Conservation (phyloP, 2,797 vertebrate genomes). For the Rhodeus uyekii region DNA sequence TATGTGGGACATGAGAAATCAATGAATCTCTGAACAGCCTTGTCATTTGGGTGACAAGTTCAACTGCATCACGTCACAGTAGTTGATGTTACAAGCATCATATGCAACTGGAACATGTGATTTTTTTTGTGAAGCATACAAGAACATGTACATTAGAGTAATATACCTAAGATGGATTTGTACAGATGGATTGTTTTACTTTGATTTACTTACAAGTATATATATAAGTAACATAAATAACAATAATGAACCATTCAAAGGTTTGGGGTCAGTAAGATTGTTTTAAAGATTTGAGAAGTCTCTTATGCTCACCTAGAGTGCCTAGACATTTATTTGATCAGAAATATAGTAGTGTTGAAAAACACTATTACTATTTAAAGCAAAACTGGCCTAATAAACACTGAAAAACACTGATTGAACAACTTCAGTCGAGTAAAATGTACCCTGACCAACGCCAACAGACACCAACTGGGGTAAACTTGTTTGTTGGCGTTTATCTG, state of each 20-base stretch:
- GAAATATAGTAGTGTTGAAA: neutral
- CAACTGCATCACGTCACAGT: conserved; percentile 4
- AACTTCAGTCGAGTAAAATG: no score
- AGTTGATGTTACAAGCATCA: neutral
- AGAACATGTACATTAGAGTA: neutral
- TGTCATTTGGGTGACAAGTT: conserved; percentile 31
- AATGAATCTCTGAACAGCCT: conserved; percentile 33
- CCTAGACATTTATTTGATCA: neutral
- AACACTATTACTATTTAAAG: neutral
- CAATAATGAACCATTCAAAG: neutral
- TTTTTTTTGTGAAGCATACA: neutral
- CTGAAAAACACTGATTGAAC: no score
- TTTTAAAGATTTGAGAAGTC: neutral
- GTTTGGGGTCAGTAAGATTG: neutral
- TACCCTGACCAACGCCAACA: no score
- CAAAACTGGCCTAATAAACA: no score
- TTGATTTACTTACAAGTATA: neutral
- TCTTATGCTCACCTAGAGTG: neutral
- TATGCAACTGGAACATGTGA: neutral
- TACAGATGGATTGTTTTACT: no score
- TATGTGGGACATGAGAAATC: conserved; percentile 32
- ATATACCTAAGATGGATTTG: neutral
- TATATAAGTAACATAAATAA: neutral
- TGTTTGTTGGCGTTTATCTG: no score
- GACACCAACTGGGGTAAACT: no score